These are phyloP conservation scores for Lasioglossum pauxillum DNA, from an alignment of 2,888 invertebrate genomes.

Conservation along the genomic window DNA sequence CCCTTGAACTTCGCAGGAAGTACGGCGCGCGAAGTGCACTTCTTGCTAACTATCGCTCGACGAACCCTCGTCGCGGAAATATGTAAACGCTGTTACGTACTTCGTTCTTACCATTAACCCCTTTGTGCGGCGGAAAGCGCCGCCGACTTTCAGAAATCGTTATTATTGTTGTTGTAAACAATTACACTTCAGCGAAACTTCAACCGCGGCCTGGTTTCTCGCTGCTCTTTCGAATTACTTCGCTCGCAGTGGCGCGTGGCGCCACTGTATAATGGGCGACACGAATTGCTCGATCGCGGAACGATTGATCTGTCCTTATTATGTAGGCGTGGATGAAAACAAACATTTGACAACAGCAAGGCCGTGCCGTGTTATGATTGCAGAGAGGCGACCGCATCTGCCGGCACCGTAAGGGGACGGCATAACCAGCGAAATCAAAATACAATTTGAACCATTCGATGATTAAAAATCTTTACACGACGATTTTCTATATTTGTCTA, in stretches of 20 bases:
- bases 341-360: too few relatives aligned
- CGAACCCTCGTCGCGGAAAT: neutral
- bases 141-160: neutral
- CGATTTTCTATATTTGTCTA: too few relatives aligned
- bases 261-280: neutral
- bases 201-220: neutral
- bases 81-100: conserved; percentile 11
- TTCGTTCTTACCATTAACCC: conserved; percentile 10
- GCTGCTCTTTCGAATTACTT: neutral
- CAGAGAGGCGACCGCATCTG: too few relatives aligned
- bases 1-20: neutral
- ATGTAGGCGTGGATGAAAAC: too few relatives aligned
- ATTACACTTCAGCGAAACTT: neutral
- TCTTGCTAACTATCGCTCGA: neutral
- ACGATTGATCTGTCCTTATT: too few relatives aligned
- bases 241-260: neutral
- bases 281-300: too few relatives aligned
- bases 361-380: too few relatives aligned
- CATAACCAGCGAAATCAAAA: too few relatives aligned
- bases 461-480: too few relatives aligned
- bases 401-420: too few relatives aligned
- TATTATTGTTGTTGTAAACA: neutral
- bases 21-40: neutral
- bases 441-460: too few relatives aligned
- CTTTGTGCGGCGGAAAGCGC: neutral